Evolutionary conservation across 2,888 invertebrate species (phyloP), one percentile per base, ranked within the genome.

Genomic region (Meiosimyza platycephala): DNA sequence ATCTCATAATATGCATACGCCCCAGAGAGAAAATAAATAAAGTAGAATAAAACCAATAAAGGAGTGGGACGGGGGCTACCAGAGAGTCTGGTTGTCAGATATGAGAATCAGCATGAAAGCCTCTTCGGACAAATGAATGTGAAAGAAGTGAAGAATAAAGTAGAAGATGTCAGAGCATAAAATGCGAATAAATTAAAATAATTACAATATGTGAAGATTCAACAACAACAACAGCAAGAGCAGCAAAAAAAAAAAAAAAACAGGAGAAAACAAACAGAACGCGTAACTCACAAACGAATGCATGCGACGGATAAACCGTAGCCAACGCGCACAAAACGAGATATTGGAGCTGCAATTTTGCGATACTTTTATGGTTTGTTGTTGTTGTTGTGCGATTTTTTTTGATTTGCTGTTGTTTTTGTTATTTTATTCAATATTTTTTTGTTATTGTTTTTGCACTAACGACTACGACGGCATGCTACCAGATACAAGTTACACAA

Each of bases 1-100:
- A 7, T 40, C 9, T 40, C 40, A 40, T 40, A 40, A 77, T 73
- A 75, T 67, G 77, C 65, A 80, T 80, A 77, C 81, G 80, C 75
- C 71, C 40, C 72, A 48, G 69, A 18, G 51, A 12, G 51, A 64
- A 64, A 64, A 64, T 9, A 40, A 40, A 40, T 40, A 40, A 40
- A 40, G 9, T 40, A 9, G 40, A 40, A 6, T 9, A 9, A 40
- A 40, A 40, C 40, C 6, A 59, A 18, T 28, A 28, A 22, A 4
- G 28, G 9, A 40, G 12, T 60, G 6, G 22, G 60, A 28, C 28
- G 33, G 33, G 15, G n/a, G 9, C 4, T 6, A 40, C 6, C 40
- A 7, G 40, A 40, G 40, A 40, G 40, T 40, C 40, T 40, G 40
- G 9, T 9, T 40, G 40, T 40, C 40, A 40, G 1, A 40, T 9